Evolutionary conservation across 2,888 invertebrate genomes (phyloP).

Genomic region (Phlogophora meticulosa): DNA sequence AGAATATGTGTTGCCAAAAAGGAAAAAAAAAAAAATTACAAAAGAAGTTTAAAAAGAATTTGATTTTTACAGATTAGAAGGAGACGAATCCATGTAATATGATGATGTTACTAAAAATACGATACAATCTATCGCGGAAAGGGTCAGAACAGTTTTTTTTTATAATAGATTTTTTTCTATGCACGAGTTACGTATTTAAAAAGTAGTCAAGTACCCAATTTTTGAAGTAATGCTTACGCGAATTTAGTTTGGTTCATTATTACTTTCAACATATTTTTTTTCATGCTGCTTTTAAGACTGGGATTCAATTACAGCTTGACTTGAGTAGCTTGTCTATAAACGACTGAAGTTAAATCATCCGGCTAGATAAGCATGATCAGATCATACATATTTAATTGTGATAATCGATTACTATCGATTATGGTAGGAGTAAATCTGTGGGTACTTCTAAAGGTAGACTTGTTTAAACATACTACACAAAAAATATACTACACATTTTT

Average conservation of each 20-base stretch:
- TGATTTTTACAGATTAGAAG: slow-evolving; percentile 59
- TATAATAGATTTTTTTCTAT: slow-evolving; percentile 25
- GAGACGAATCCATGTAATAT: slow-evolving; percentile 60
- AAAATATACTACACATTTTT: too few relatives aligned
- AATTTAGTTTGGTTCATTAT: slow-evolving; percentile 28
- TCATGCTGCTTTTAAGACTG: slow-evolving; percentile 30
- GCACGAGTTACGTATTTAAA: slow-evolving; percentile 44
- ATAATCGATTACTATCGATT: too few relatives aligned
- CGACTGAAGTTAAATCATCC: slow-evolving; percentile 2
- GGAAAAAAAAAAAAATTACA: neutral
- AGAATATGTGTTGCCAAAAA: too few relatives aligned
- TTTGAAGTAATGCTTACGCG: slow-evolving; percentile 37
- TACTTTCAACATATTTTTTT: slow-evolving; percentile 33
- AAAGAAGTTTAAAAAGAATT: slow-evolving; percentile 33
- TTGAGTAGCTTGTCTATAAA: slow-evolving; percentile 34
- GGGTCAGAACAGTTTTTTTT: slow-evolving; percentile 45
- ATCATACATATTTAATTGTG: too few relatives aligned
- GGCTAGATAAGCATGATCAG: slow-evolving; percentile 7
- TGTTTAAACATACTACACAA: too few relatives aligned
- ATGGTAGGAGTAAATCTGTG: too few relatives aligned
- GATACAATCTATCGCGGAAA: slow-evolving; percentile 41
- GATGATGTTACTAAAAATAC: slow-evolving; percentile 39
- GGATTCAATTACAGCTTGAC: slow-evolving; percentile 25
- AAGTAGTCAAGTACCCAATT: slow-evolving; percentile 54
- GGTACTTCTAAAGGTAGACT: too few relatives aligned